Evolutionary conservation across 2,888 invertebrate species (phyloP).

Genomic region (Drosophila ochracea): DNA sequence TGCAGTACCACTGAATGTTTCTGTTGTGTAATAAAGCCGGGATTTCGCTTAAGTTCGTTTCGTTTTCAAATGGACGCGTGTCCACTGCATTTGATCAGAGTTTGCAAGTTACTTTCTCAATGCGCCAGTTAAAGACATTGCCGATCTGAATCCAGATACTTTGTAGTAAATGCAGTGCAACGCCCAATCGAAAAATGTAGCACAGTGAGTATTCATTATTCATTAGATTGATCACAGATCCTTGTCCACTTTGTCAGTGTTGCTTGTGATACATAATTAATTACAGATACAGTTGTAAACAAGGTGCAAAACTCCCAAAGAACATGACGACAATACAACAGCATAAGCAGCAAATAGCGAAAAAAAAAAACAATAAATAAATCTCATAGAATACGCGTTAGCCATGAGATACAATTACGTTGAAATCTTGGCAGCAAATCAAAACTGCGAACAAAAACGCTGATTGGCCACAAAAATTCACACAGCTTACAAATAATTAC

Average conservation of each 20-base stretch:
- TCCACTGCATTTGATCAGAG: conserved; percentile 34
- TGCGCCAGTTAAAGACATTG: background rate
- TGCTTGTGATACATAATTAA: conserved; percentile 72
- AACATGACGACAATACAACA: conserved; percentile 52
- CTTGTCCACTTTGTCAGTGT: conserved; percentile 76
- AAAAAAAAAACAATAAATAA: conserved; percentile 27
- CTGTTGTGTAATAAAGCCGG: conserved; percentile 52
- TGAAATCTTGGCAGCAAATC: conserved; percentile 75
- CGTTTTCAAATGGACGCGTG: conserved; percentile 62
- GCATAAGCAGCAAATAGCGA: conserved; percentile 21
- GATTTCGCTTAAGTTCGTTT: conserved; percentile 48
- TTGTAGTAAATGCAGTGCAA: conserved; percentile 7
- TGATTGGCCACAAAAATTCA: conserved; percentile 82
- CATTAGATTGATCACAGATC: conserved; percentile 64
- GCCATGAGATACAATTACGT: conserved; percentile 79
- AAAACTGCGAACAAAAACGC: conserved; percentile 80
- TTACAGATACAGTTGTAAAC: conserved; percentile 78
- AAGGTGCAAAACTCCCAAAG: conserved; percentile 66
- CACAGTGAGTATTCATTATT: conserved; percentile 52
- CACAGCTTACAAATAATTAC: conserved; percentile 78
- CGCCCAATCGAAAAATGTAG: conserved; percentile 51
- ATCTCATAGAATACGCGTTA: conserved; percentile 80
- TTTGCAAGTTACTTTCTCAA: conserved; percentile 61
- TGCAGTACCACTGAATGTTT: conserved; percentile 54
- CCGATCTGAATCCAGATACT: background rate